Percentiles rank a stretch among this genome's conserved stretches.
These are phyloP conservation scores for Brenthis ino DNA, from an alignment of 2,888 invertebrate genomes.

Conservation along the genomic window DNA sequence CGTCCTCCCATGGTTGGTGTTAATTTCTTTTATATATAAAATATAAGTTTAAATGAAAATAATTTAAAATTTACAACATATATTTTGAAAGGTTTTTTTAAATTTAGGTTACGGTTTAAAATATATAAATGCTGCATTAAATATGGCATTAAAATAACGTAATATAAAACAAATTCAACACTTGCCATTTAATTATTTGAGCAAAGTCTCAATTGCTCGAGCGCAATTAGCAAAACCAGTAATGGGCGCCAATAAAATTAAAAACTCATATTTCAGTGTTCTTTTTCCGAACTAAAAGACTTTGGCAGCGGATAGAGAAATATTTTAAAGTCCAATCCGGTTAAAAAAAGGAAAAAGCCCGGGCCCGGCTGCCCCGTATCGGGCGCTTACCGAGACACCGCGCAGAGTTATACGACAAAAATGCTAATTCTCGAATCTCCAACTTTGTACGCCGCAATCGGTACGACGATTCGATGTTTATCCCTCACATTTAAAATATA, in stretches of 20 bases:
- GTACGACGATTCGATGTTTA: conserved; percentile 63
- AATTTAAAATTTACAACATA: too few species aligned
- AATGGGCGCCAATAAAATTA: conserved; percentile 40
- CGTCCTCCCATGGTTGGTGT: background rate
- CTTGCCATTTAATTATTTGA: conserved; percentile 14
- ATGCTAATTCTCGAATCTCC: conserved; percentile 82
- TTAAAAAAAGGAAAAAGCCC: conserved; percentile 67
- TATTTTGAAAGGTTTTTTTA: too few species aligned
- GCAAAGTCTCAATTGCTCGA: conserved; percentile 18
- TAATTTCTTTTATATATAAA: too few species aligned
- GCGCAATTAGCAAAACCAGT: conserved; percentile 33
- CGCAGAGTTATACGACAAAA: conserved; percentile 81
- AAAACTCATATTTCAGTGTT: conserved; percentile 41
- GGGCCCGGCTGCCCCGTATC: conserved; percentile 70
- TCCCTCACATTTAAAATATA: conserved; percentile 44
- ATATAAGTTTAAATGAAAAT: too few species aligned
- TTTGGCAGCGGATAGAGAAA: conserved; percentile 60
- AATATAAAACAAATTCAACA: background rate
- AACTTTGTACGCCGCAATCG: conserved; percentile 70
- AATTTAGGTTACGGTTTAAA: too few species aligned
- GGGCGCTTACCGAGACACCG: conserved; percentile 75
- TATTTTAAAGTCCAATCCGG: conserved; percentile 71
- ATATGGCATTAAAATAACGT: background rate
- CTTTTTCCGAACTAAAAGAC: conserved; percentile 45
- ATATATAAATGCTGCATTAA: too few species aligned